These are phyloP conservation scores for Pachymerium ferrugineum DNA, from an alignment of 2,888 invertebrate genomes.

Conservation along the genomic window DNA sequence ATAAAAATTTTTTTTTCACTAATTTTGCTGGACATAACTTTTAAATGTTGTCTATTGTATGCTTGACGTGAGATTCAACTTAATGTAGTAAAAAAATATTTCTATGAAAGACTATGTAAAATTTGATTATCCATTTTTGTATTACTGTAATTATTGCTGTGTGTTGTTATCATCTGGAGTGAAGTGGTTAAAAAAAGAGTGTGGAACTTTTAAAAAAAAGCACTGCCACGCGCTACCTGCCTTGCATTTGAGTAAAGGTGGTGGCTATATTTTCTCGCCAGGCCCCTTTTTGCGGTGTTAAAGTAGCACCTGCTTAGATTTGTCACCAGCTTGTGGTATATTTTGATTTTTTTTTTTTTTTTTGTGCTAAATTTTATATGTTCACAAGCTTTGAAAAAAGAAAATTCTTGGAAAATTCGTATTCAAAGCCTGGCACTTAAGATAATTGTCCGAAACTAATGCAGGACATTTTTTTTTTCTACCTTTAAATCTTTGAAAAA, in stretches of 20 bases:
- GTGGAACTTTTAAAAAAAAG: slow-evolving; percentile 29
- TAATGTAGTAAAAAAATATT: background rate
- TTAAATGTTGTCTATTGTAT: slow-evolving; percentile 11
- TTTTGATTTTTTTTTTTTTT: background rate
- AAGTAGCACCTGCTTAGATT: background rate
- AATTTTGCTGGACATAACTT: slow-evolving; percentile 17
- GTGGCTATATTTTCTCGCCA: background rate
- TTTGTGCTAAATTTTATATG: background rate
- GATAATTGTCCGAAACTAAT: background rate
- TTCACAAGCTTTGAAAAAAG: background rate
- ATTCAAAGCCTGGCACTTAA: slow-evolving; percentile 6
- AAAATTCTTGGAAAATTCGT: background rate
- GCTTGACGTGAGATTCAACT: background rate
- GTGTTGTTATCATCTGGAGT: slow-evolving; percentile 23
- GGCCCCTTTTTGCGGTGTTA: slow-evolving; percentile 5
- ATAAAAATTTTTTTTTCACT: background rate
- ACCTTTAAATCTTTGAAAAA: background rate
- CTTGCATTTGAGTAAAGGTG: background rate
- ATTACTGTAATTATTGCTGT: background rate
- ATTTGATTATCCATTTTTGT: background rate
- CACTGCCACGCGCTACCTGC: slow-evolving; percentile 31
- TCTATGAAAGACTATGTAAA: slow-evolving; percentile 11
- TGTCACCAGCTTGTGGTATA: background rate
- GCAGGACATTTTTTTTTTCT: background rate
- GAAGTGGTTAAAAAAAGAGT: background rate